These are phyloP conservation scores for Synodontis membranacea DNA, from an alignment of 2,113 vertebrate species.

Conservation along the genomic window DNA sequence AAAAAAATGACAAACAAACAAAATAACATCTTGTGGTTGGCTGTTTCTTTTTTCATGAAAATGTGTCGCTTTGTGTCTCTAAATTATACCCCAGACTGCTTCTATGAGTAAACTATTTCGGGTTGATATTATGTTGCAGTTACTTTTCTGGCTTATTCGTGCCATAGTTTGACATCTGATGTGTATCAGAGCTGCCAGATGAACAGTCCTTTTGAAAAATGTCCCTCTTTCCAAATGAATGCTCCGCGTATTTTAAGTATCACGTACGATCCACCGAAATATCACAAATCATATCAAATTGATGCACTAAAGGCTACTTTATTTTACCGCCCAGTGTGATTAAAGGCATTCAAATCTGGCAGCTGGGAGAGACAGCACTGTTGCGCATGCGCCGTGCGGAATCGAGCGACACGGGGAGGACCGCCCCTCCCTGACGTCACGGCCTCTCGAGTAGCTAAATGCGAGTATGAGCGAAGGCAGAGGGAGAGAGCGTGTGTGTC, in stretches of 20 bases:
- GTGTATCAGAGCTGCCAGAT: background rate
- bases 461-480: conserved; percentile 21
- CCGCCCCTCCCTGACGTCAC: conserved; percentile 19
- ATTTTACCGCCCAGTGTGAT: conserved; percentile 1
- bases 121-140: conserved; percentile 18
- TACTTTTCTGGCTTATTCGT: background rate
- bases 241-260: background rate
- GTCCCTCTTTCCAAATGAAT: background rate
- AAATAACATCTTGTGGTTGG: background rate
- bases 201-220: background rate
- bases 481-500: background rate
- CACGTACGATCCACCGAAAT: background rate
- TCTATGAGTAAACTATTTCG: background rate
- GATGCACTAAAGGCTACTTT: too few species aligned
- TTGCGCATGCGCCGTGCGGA: background rate
- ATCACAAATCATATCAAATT: background rate
- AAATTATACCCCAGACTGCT: background rate
- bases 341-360: conserved; percentile 23
- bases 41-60: background rate
- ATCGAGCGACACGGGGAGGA: background rate
- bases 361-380: background rate
- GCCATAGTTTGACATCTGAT: background rate
- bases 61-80: conserved; percentile 21
- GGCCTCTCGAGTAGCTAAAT: background rate
- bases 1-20: background rate